Evolutionary conservation across 2,888 invertebrate genomes (phyloP).

Genomic region (Meta bourneti): DNA sequence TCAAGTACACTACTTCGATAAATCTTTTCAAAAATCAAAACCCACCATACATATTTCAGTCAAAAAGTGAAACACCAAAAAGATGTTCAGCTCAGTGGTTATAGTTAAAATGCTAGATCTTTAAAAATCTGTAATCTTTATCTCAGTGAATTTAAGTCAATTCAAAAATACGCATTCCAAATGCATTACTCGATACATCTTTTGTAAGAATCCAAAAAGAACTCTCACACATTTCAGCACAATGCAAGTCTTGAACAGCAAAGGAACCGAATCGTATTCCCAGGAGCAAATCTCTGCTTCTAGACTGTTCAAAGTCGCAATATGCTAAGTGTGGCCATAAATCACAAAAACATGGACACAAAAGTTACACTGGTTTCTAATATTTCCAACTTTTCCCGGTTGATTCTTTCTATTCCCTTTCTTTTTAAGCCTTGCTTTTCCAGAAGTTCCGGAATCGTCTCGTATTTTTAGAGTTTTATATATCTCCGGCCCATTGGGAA

Average conservation of each 20-base stretch:
- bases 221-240: neutral
- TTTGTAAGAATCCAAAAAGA: neutral
- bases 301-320: conserved; percentile 25
- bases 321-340: conserved; percentile 68
- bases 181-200: neutral
- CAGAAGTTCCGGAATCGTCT: conserved; percentile 6
- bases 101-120: too few relatives aligned
- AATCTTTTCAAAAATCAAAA: too few relatives aligned
- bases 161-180: neutral
- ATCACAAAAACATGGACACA: conserved; percentile 58
- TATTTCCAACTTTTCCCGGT: conserved; percentile 59
- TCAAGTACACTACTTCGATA: too few relatives aligned
- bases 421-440: conserved; percentile 13
- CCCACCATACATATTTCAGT: too few relatives aligned
- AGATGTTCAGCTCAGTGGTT: too few relatives aligned
- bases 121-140: too few relatives aligned
- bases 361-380: conserved; percentile 69
- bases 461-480: conserved; percentile 56
- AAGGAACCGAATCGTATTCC: conserved; percentile 11
- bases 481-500: conserved; percentile 58
- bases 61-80: too few relatives aligned
- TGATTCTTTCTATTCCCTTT: conserved; percentile 34
- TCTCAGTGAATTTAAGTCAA: too few relatives aligned
- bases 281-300: neutral
- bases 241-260: neutral